These are phyloP conservation scores for Saccostrea cuccullata DNA, from an alignment of 1,140 invertebrate genomes.

Conservation along the genomic window DNA sequence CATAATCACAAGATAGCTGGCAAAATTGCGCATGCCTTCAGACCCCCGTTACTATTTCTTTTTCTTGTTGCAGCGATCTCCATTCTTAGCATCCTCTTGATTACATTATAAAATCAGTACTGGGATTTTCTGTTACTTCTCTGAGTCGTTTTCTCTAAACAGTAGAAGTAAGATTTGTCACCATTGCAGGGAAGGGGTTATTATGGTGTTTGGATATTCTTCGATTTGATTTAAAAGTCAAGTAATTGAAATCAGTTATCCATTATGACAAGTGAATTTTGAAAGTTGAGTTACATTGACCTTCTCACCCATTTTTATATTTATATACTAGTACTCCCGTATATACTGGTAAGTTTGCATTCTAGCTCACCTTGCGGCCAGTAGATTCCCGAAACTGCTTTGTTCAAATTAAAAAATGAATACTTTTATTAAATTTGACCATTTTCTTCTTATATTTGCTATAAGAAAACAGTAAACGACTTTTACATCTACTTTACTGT, in stretches of 20 bases:
- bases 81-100: constrained; percentile 6
- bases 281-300: too few relatives aligned
- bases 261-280: too few relatives aligned
- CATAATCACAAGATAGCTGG: constrained; percentile 9
- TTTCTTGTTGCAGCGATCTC: constrained; percentile 22
- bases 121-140: constrained; percentile 7
- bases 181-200: not conserved
- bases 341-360: too few relatives aligned
- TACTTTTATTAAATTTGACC: not conserved
- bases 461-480: not conserved
- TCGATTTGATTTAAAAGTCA: not conserved
- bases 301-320: too few relatives aligned
- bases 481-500: not conserved
- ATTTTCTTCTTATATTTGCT: not conserved
- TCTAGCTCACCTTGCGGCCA: too few relatives aligned
- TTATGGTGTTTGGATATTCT: not conserved
- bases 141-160: not conserved
- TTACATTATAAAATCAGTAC: constrained; percentile 32
- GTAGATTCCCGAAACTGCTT: too few relatives aligned
- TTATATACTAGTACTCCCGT: too few relatives aligned
- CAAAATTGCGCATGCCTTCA: constrained; percentile 32
- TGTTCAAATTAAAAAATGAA: too few relatives aligned
- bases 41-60: constrained; percentile 5
- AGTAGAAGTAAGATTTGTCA: constrained; percentile 8
- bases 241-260: too few relatives aligned